Base-by-base conservation (phyloP, 2,797 vertebrate species). In the Danio aesculapii region DNA sequence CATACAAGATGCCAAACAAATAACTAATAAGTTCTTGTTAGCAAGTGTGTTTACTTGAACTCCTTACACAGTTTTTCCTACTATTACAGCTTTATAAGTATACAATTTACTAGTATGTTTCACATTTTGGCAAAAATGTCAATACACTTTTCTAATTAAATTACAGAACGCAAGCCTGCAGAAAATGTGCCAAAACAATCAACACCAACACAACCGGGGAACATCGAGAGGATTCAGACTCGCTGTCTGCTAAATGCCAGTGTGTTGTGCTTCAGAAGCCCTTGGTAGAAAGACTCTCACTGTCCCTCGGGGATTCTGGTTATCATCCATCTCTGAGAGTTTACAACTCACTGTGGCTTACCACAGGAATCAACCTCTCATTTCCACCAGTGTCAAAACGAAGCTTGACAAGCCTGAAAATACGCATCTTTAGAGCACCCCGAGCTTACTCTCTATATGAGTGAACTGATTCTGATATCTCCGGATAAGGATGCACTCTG, bases 111-210 rank as follows among this genome's bases (percentile, higher is more conserved):
- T 30, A n/a, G 21, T 52, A 84, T 86, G 74, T 71, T 55, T 82
- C 55, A 70, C 9, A 0, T 41, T 69, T 53, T 69, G 21, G 8
- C 30, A 50, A 52, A 69, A 69, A 14, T 3, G 5, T 52, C 67
- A 84, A 81, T 82, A 82, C 79, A 84, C 61, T 84, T 87, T 58
- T 70, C 74, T 77, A 85, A 87, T 87, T 84, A 83, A 84, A 87
- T 87, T 86, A 86, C 59, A 52, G 85, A 84, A 89, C 83, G 84
- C 81, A 84, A 84, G 86, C 79, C 73, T 77, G 70, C 82, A 86
- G 79, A 81, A 84, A 86, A 80, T 84, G 74, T 84, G 85, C 77
- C 77, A 82, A 75, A 86, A 84, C 84, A 82, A 86, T 83, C 70
- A 86, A 85, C 81, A 71, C 67, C 74, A 81, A 82, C 79, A 85